A percentile compares a stretch with the other conserved stretches of the same genome.
Conservation (phyloP, 1,140 invertebrate species). For the Caenorhabditis remanei region DNA sequence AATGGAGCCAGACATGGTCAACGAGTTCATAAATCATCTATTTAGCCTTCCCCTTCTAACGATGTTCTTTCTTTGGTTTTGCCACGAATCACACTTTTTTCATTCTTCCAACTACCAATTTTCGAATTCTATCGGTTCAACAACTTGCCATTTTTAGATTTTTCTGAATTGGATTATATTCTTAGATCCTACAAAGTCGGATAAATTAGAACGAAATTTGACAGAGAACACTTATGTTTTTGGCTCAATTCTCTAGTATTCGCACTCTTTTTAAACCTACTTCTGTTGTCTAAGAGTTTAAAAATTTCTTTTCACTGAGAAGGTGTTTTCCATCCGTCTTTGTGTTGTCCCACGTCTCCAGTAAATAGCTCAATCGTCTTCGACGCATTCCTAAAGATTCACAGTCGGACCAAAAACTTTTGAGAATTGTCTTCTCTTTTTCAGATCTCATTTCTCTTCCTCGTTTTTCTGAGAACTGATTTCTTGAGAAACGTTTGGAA, state of each 20-base stretch:
- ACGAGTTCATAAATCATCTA: conserved; percentile 27
- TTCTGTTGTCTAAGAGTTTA: not conserved
- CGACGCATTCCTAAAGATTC: conserved; percentile 6
- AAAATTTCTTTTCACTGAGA: not conserved
- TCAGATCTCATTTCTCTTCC: not conserved
- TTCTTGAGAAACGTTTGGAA: too few species aligned
- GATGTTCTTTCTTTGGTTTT: not conserved
- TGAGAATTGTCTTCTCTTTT: conserved; percentile 7
- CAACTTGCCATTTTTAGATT: not conserved
- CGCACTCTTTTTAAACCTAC: too few species aligned
- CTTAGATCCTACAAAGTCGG: too few species aligned
- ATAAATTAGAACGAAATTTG: too few species aligned
- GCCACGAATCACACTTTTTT: conserved; percentile 16
- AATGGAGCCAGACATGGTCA: not conserved
- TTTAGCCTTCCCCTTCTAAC: not conserved
- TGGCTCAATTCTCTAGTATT: too few species aligned
- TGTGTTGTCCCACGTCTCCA: not conserved
- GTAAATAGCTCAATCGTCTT: conserved; percentile 23
- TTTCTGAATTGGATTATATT: too few species aligned
- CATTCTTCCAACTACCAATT: conserved; percentile 3
- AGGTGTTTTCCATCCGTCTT: conserved; percentile 11
- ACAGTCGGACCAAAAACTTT: conserved; percentile 2
- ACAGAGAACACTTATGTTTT: too few species aligned
- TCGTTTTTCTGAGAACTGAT: not conserved
- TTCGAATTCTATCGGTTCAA: not conserved